phyloP scores from a whole-genome alignment of 2,888 invertebrate species.

The Aspidiotus rigidus region DNA sequence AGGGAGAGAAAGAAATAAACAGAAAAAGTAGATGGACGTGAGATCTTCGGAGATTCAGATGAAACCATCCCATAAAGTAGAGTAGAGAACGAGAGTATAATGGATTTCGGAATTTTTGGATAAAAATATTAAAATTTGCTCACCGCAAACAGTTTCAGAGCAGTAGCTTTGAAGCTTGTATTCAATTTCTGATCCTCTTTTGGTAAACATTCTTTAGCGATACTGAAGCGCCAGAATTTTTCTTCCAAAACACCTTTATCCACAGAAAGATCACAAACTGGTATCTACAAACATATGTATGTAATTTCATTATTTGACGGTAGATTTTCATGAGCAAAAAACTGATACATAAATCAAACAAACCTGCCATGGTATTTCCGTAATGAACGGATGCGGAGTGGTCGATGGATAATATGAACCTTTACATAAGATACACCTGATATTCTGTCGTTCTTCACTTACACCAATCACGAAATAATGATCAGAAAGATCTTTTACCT shows the following conservation, averaged over 20 bases:
- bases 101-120: background rate
- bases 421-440: constrained; percentile 77
- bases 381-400: constrained; percentile 72
- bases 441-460: constrained; percentile 64
- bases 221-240: constrained; percentile 37
- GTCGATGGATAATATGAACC: constrained; percentile 81
- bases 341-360: constrained; percentile 23
- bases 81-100: background rate
- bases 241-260: constrained; percentile 80
- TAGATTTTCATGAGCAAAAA: background rate
- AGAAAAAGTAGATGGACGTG: no score
- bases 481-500: constrained; percentile 59
- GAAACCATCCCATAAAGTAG: background rate
- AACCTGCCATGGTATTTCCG: constrained; percentile 61
- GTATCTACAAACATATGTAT: constrained; percentile 47
- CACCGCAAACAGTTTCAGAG: constrained; percentile 85
- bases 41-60: no score
- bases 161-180: constrained; percentile 62
- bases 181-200: constrained; percentile 46
- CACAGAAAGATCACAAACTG: constrained; percentile 64
- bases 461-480: constrained; percentile 68
- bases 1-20: no score
- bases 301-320: background rate
- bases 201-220: constrained; percentile 29
- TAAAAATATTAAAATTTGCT: constrained; percentile 42